A percentile compares a stretch with the other conserved stretches of the same genome.
Conservation (phyloP, 2,888 invertebrate genomes). For the Carpatolechia fugitivella region DNA sequence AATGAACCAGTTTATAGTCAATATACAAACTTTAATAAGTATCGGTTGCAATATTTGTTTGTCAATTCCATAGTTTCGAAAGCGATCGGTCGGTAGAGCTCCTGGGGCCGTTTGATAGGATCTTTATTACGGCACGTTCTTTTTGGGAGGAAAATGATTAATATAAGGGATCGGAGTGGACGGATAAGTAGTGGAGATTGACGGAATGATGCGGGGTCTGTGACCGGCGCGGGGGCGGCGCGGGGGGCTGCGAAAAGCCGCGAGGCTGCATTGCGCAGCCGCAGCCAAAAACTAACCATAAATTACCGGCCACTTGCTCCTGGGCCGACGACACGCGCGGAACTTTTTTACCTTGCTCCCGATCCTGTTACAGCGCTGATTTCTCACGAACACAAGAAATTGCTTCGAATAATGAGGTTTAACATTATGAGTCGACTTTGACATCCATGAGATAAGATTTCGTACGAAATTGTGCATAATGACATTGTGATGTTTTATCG, state of each 20-base stretch:
- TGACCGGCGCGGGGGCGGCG: conserved; percentile 54
- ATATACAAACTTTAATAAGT: conserved; percentile 67
- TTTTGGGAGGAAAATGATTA: conserved; percentile 70
- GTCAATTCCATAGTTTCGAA: conserved; percentile 68
- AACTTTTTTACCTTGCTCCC: conserved; percentile 57
- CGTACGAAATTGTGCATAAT: conserved; percentile 43
- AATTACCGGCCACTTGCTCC: conserved; percentile 76
- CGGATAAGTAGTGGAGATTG: conserved; percentile 78
- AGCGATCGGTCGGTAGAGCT: conserved; percentile 43
- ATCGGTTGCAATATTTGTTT: conserved; percentile 69
- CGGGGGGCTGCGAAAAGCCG: conserved; percentile 62
- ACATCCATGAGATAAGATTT: conserved; percentile 42
- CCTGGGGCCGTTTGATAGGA: conserved; percentile 59
- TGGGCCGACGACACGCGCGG: conserved; percentile 69
- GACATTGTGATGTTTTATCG: conserved; percentile 42
- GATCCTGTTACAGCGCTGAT: conserved; percentile 73
- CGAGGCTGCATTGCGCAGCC: conserved; percentile 72
- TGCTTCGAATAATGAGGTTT: conserved; percentile 62
- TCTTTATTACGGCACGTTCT: conserved; percentile 65
- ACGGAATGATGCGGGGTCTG: conserved; percentile 72
- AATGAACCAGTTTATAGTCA: conserved; percentile 71
- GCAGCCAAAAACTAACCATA: conserved; percentile 80
- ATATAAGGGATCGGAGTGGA: conserved; percentile 68
- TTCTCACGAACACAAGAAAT: conserved; percentile 72
- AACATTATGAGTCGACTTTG: conserved; percentile 32